Base-by-base conservation (phyloP, 2,797 vertebrate genomes). In the Myotis myotis region DNA sequence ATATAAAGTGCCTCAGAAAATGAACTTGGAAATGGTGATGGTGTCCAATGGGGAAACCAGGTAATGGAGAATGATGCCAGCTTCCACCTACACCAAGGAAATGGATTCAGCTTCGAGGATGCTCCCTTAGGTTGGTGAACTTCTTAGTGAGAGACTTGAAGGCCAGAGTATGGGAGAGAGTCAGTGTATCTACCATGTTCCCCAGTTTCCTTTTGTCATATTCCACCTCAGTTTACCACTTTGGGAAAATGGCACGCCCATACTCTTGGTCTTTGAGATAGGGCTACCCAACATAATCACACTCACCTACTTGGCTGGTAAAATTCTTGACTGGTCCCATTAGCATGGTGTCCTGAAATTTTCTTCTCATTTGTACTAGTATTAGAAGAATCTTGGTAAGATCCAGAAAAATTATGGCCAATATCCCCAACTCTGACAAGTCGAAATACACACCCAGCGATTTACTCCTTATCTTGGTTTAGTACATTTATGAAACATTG, bases 371-470 rank as follows among this genome's bases (percentile, higher is more conserved):
- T 72, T 23, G 4, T 72, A n/a, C 75, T 68, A 81, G 4, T 66
- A n/a, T 80, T 68, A 81, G 38, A 79, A 87, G 22, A 87, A 44
- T 68, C 20, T 64, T 89, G 2, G 72, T 82, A 38, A 91, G 20
- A 47, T 44, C 22, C 47, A 80, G 41, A 16, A 28, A 12, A 81
- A n/a, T 36, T 7, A 60, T 13, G 12, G 20, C 28, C 84, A 87
- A 86, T 28, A 75, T 10, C 2, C 22, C 20, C 17, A 28, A 71
- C 30, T 64, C 51, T 72, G 33, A 30, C 19, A 84, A 93, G 10
- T 33, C 15, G 20, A 85, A 60, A 74, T 41, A 47, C 16, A 51
- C 7, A 60, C 4, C 3, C 70, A 51, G 28, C 6, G n/a, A 62
- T 49, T 81, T 82, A 28, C 12, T n/a, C 36, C n/a, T 91, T 62